These are phyloP conservation scores for Gila robusta DNA, from an alignment of 2,797 vertebrate genomes.

Conservation along the genomic window DNA sequence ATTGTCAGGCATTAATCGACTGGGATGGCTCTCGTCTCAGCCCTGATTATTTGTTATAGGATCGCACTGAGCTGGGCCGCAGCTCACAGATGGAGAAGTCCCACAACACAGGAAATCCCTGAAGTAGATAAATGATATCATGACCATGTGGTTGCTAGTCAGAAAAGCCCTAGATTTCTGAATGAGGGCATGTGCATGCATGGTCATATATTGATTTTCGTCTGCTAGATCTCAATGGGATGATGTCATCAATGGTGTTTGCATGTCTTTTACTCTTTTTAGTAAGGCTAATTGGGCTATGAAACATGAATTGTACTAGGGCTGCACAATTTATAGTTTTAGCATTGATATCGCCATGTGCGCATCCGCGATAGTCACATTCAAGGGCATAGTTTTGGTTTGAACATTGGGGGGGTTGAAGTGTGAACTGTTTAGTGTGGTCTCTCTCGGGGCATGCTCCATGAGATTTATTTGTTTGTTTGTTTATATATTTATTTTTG, in stretches of 20 bases:
- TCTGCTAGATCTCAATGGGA: neutral
- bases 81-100: slow-evolving; percentile 33
- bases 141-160: slow-evolving; percentile 36
- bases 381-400: too few species aligned
- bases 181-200: neutral
- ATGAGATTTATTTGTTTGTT: too few species aligned
- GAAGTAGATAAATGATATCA: slow-evolving; percentile 50
- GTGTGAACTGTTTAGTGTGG: too few species aligned
- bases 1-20: slow-evolving; percentile 23
- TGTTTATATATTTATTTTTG: too few species aligned
- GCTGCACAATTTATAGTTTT: neutral
- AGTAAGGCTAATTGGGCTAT: neutral
- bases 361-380: too few species aligned
- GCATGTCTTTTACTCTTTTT: neutral
- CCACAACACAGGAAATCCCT: slow-evolving; percentile 51
- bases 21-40: neutral
- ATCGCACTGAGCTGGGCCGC: slow-evolving; percentile 31
- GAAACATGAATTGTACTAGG: neutral
- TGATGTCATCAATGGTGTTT: neutral
- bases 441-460: too few species aligned
- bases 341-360: neutral
- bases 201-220: neutral
- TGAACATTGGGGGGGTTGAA: too few species aligned
- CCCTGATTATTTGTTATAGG: slow-evolving; percentile 38
- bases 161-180: slow-evolving; percentile 33